Evolutionary conservation across 2,113 vertebrate species (phyloP).

Genomic region (Himantopus leucocephalus): DNA sequence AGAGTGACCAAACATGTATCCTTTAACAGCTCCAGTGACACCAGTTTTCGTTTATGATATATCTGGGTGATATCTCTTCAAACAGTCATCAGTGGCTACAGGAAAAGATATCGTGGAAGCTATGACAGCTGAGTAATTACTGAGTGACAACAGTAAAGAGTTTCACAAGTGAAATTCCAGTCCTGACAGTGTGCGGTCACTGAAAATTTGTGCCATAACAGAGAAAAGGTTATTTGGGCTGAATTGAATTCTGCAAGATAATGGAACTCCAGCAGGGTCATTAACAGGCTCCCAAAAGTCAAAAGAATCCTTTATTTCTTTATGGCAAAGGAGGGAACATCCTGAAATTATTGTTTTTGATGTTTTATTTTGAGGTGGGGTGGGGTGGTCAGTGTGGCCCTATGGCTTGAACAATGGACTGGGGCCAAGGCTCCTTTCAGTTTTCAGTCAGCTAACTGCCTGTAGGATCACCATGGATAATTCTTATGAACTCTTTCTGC

Average conservation of each 20-base stretch:
- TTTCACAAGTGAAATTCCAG: not conserved
- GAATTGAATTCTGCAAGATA: not conserved
- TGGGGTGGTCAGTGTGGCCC: not conserved
- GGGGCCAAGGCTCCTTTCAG: not conserved
- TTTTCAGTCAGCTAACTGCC: not conserved
- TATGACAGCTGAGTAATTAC: not conserved
- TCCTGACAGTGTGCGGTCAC: not conserved
- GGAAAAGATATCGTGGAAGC: not conserved
- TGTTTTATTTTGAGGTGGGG: not conserved
- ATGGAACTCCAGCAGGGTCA: not conserved
- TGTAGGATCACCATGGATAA: not conserved
- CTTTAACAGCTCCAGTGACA: not conserved
- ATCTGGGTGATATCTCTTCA: not conserved
- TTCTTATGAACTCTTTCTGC: not conserved
- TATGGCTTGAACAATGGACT: not conserved
- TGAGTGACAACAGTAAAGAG: not conserved
- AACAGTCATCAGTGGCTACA: not conserved
- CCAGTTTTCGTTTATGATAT: not conserved
- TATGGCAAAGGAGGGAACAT: not conserved
- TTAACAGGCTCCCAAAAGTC: not conserved
- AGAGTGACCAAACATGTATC: not conserved
- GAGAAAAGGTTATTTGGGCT: not conserved
- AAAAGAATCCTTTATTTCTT: not conserved
- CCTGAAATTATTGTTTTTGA: not conserved
- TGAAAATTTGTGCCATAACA: not conserved